A percentile compares a stretch with the other conserved stretches of the same genome.
Conservation (phyloP, 2,113 vertebrate species). For the Benitochromis conjunctus region DNA sequence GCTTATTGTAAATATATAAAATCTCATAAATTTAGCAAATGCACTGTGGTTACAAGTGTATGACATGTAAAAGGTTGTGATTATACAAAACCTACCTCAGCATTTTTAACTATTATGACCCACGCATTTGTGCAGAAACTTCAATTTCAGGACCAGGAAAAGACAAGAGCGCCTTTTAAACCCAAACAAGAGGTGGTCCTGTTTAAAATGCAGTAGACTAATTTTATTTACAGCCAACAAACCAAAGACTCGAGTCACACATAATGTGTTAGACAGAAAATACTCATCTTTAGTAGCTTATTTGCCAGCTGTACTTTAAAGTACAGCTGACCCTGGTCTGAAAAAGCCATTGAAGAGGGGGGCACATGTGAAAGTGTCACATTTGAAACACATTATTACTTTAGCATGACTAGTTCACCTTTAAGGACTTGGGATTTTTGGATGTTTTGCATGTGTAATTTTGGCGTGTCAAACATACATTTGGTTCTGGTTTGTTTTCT, state of each 20-base stretch:
- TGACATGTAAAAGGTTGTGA: background rate
- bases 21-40: background rate
- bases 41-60: background rate
- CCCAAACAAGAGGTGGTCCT: background rate
- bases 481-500: background rate
- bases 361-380: background rate
- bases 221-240: background rate
- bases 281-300: background rate
- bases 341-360: background rate
- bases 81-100: background rate
- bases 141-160: background rate
- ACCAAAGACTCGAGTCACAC: background rate
- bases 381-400: background rate
- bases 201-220: background rate
- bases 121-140: background rate
- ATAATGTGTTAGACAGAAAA: background rate
- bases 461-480: background rate
- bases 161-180: background rate
- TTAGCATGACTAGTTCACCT: background rate
- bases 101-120: background rate
- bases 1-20: background rate
- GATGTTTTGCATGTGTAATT: background rate
- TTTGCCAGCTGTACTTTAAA: background rate
- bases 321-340: background rate
- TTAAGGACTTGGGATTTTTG: fast-evolving